These are phyloP conservation scores for Spondyliosoma cantharus DNA, from an alignment of 2,797 vertebrate genomes.

Conservation along the genomic window DNA sequence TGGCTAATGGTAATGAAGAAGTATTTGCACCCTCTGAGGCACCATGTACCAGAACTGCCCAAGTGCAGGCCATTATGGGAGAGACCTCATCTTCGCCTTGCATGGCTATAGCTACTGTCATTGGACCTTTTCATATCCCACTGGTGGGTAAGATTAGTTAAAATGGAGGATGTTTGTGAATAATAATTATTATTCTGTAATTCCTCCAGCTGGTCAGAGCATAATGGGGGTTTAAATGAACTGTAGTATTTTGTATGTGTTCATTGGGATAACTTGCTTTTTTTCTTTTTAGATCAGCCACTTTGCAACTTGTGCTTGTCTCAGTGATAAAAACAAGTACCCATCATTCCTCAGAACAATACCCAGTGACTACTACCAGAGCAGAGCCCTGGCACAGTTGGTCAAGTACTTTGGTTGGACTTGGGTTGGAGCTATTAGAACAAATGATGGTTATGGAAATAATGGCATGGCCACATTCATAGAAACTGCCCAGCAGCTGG, in stretches of 20 bases:
- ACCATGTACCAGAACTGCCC: conserved; percentile 59
- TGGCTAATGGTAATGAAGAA: conserved; percentile 66
- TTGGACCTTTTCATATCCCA: conserved; percentile 70
- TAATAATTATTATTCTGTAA: background rate
- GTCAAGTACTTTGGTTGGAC: conserved; percentile 82
- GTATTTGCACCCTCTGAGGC: conserved; percentile 2
- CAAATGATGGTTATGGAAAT: conserved; percentile 75
- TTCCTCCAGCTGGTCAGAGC: background rate
- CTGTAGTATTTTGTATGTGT: background rate
- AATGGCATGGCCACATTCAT: conserved; percentile 72
- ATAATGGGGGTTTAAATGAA: background rate
- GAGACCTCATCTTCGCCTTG: conserved; percentile 75
- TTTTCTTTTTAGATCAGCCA: background rate
- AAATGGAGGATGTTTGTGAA: background rate
- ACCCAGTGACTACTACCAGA: conserved; percentile 80
- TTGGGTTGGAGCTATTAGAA: conserved; percentile 79
- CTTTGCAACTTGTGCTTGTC: conserved; percentile 69
- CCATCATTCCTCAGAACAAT: conserved; percentile 82
- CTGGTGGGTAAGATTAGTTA: conserved; percentile 57
- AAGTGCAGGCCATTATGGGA: conserved; percentile 77
- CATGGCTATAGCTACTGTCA: conserved; percentile 71
- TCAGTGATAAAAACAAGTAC: conserved; percentile 78
- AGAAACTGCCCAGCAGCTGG: conserved; percentile 63
- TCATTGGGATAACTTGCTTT: background rate
- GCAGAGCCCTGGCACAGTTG: conserved; percentile 78